A percentile compares a stretch with the other conserved stretches of the same genome.
Evolutionary conservation across 2,797 vertebrate genomes (phyloP).

Genomic region (Darevskia nairensis): DNA sequence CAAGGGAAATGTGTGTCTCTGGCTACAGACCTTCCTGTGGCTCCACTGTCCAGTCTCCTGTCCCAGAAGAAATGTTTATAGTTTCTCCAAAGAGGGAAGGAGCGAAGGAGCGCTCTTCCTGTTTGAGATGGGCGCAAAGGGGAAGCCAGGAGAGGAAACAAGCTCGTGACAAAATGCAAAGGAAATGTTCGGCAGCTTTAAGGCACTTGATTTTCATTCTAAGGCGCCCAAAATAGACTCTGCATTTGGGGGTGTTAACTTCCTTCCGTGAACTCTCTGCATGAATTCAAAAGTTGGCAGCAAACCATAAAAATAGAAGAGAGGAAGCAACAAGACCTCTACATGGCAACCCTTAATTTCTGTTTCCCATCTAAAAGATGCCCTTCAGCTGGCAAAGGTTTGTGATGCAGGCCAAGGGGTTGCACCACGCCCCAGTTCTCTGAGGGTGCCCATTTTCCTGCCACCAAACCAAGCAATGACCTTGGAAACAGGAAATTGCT

Average conservation of each 20-base stretch:
- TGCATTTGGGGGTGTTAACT: background rate
- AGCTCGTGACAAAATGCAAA: background rate
- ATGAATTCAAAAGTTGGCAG: background rate
- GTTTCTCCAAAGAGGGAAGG: background rate
- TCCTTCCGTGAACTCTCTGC: background rate
- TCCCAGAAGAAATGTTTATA: background rate
- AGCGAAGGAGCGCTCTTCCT: background rate
- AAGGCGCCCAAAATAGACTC: slow-evolving; percentile 9
- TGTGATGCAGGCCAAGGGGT: background rate
- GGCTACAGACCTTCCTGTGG: background rate
- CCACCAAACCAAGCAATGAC: no score
- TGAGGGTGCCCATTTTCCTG: background rate
- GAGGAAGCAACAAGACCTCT: no score
- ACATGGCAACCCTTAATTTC: background rate
- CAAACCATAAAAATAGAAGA: background rate
- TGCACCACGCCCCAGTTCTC: background rate
- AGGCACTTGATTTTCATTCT: background rate
- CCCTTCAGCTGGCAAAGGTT: background rate
- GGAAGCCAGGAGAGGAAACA: background rate
- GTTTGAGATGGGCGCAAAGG: background rate
- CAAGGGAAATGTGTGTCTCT: background rate
- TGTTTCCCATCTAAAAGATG: background rate
- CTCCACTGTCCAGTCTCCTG: background rate
- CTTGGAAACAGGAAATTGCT: background rate
- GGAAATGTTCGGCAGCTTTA: background rate